phyloP scores from a whole-genome alignment of 2,888 invertebrate species.

The Sepiola atlantica region DNA sequence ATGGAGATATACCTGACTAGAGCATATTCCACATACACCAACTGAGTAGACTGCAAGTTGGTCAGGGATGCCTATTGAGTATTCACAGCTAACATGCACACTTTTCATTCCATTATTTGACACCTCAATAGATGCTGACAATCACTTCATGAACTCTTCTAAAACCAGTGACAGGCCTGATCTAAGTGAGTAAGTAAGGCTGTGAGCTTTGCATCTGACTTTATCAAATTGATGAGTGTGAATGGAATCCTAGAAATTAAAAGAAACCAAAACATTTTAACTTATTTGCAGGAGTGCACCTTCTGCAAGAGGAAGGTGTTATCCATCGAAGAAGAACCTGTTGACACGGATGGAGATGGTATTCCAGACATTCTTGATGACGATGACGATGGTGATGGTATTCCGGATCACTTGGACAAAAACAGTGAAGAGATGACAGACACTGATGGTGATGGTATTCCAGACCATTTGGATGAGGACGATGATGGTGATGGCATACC shows the following conservation, averaged over 20 bases:
- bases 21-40: too few species aligned
- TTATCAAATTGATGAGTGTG: too few species aligned
- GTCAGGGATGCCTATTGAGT: too few species aligned
- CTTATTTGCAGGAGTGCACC: constrained; percentile 55
- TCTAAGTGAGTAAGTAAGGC: too few species aligned
- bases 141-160: too few species aligned
- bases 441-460: constrained; percentile 61
- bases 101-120: too few species aligned
- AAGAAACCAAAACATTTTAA: not conserved
- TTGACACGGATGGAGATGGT: constrained; percentile 70
- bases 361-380: constrained; percentile 67
- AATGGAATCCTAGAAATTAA: not conserved
- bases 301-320: constrained; percentile 64
- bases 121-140: too few species aligned
- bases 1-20: too few species aligned
- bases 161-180: too few species aligned
- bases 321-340: constrained; percentile 57
- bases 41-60: too few species aligned
- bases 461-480: constrained; percentile 58
- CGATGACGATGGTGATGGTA: constrained; percentile 67
- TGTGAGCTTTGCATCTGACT: too few species aligned
- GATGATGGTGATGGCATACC: constrained; percentile 63
- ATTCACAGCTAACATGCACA: too few species aligned
- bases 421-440: constrained; percentile 63
- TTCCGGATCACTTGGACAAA: constrained; percentile 62